Base-by-base conservation (phyloP, 2,888 invertebrate species). In the Mycalesis mineus region DNA sequence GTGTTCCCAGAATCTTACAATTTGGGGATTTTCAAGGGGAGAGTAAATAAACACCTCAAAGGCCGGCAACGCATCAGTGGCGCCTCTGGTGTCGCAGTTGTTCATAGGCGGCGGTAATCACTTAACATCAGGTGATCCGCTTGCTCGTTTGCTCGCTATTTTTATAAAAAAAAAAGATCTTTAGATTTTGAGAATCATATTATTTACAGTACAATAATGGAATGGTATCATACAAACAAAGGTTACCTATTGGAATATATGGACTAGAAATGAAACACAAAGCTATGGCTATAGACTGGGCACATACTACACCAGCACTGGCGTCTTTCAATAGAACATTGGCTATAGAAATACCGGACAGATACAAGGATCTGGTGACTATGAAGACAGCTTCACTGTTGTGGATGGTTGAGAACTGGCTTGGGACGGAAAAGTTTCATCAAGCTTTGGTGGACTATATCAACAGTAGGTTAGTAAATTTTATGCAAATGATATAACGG, bases 341-440 rank as follows among this genome's bases (percentile, higher is more conserved):
- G 11, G 82, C 80, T 0, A 74, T 83, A 8, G 79, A 87, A 22
- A 83, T 88, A 60, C 83, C 84, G 0, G 36, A 69, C 1, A 73
- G 80, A 42, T 80, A 85, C 60, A 80, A 75, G 33, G 74, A 80
- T 7, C 63, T 89, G 62, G 82, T 88, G 40, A 75, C 78, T 0
- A 80, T 82, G 82, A 88, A 88, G 64, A 88, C 88, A 0, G 87
- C 85, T 0, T 80, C 88, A 0, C 72, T 89, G 13, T 55, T 88
- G 37, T 88, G 88, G 88, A 89, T 89, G 89, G 66, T 89, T 8
- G 88, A 88, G 60, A 86, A 88, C 55, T 89, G 89, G 88, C 64
- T 89, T 0, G 83, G 79, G 1, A 70, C 80, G 0, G 78, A 85
- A 53, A 82, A 75, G 70, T 74, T 78, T 59, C 75, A 84, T 61